Conservation (phyloP, 2,888 invertebrate species). For the Melinopterus prodromus region DNA sequence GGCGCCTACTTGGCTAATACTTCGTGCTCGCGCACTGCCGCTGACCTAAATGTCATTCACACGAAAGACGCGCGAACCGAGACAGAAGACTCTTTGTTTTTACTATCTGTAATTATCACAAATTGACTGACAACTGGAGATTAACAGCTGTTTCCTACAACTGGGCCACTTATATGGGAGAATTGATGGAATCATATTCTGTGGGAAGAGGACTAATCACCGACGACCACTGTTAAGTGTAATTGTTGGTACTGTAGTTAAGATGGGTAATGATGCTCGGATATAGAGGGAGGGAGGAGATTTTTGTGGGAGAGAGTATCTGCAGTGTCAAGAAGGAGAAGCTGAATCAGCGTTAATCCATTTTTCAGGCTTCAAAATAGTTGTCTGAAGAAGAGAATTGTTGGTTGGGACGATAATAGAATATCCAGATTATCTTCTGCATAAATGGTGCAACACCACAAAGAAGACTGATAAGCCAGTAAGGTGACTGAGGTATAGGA, state of each 20-base stretch:
- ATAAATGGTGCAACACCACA: too few species aligned
- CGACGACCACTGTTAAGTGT: not conserved
- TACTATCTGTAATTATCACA: not conserved
- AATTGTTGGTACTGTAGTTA: not conserved
- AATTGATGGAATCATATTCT: not conserved
- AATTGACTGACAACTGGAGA: not conserved
- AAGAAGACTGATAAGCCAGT: too few species aligned
- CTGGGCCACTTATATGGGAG: not conserved
- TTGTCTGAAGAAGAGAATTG: too few species aligned
- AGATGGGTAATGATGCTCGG: not conserved
- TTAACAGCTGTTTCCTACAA: conserved; percentile 4
- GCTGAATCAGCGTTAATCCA: too few species aligned
- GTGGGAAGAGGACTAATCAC: not conserved
- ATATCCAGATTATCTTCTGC: too few species aligned
- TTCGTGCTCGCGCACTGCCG: not conserved
- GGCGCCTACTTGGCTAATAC: not conserved
- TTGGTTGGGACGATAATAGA: too few species aligned
- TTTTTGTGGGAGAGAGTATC: not conserved
- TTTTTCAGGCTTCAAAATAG: too few species aligned
- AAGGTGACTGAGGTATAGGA: too few species aligned
- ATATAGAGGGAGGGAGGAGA: not conserved
- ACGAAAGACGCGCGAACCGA: not conserved
- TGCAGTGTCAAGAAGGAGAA: too few species aligned
- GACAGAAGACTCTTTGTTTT: not conserved
- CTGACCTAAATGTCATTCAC: not conserved